Base-by-base conservation (phyloP, 1,140 invertebrate genomes). In the Sarcophaga peregrina region DNA sequence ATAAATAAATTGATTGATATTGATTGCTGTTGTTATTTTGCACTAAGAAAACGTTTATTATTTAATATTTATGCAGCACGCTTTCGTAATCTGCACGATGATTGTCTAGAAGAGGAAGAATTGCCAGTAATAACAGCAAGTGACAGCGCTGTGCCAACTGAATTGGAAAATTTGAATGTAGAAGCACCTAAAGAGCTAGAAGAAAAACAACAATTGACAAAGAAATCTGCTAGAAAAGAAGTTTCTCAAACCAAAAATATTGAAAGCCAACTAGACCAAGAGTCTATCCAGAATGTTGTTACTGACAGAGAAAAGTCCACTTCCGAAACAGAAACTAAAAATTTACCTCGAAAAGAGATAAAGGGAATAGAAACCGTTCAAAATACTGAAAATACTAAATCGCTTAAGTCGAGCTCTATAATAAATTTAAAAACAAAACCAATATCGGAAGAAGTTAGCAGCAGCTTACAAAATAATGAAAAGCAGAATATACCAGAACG, bases 21-120 rank as follows among this genome's bases (percentile, higher is more conserved):
- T 8, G 11, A 50, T 8, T 50, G 6, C 11, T 50, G 48, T 50
- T 50, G 13, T 10, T 5, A 52, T 52, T 52, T 52, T 52, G 50
- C 5, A 52, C 50, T 37, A 37, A 37, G 4, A 52, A 52, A 52
- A 10, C 13, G 50, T 13, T 10, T 52, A 3, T 10, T 73, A 4
- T 73, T 73, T 8, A n/a, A 25, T 73, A 73, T 73, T 73, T 25
- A 73, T 76, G 6, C 45, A 76, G 74, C 45, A 47, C 74, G 74
- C 46, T 76, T 76, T 47, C 45, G 74, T n/a, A 76, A 76, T 76
- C 13, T 76, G 25, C 7, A 76, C 46, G 74, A 76, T 10, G 62
- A 68, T 25, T 68, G 62, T 25, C 62, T 68, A 3, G 62, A 17
- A 68, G 62, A 68, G 8, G 62, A 20, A 20, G 62, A 68, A 20